Evolutionary conservation across 2,113 vertebrate genomes (phyloP).

Genomic region (Albula glossodonta): DNA sequence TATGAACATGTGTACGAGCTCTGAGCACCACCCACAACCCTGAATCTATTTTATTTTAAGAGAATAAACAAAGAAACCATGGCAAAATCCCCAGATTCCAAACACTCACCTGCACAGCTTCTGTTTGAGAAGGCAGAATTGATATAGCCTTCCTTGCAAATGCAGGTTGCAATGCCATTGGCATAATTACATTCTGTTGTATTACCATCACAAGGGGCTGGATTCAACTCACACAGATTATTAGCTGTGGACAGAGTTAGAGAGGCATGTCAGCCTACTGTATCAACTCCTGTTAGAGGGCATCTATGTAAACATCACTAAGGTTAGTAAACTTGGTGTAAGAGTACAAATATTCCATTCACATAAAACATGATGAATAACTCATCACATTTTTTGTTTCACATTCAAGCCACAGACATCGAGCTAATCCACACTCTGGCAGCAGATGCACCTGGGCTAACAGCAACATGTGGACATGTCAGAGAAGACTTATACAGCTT

Average conservation of each 20-base stretch:
- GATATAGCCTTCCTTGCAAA: constrained; percentile 48
- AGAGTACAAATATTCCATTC: neutral
- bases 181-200: constrained; percentile 39
- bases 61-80: neutral
- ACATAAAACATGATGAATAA: neutral
- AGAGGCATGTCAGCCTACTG: neutral
- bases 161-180: constrained; percentile 34
- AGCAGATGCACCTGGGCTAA: neutral
- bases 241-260: constrained; percentile 36
- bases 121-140: constrained; percentile 30
- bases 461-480: neutral
- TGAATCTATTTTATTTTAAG: too few relatives aligned
- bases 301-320: too few relatives aligned
- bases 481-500: neutral
- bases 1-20: too few relatives aligned
- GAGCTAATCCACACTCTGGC: neutral
- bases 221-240: constrained; percentile 35
- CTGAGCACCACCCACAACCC: too few relatives aligned
- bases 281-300: neutral
- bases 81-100: neutral
- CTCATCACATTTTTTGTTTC: neutral
- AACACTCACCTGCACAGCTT: constrained; percentile 61
- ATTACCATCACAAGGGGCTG: constrained; percentile 49
- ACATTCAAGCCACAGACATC: neutral
- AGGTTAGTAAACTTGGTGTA: too few relatives aligned